phyloP scores from a whole-genome alignment of 2,888 invertebrate species.

The Himalopsyche japonica region DNA sequence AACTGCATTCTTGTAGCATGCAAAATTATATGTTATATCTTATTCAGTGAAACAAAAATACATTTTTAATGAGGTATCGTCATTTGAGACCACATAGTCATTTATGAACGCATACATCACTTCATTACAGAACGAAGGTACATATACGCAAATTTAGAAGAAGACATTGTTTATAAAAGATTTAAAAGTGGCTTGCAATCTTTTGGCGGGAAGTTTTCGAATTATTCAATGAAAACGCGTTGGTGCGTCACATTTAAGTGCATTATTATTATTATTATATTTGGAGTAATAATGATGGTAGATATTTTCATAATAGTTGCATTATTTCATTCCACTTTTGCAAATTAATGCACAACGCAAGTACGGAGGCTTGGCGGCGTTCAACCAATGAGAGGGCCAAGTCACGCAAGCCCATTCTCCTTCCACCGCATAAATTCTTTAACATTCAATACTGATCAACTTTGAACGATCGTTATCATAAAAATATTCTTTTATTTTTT shows the following conservation, averaged over 20 bases:
- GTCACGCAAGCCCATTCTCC: slow-evolving; percentile 43
- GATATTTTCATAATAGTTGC: background rate
- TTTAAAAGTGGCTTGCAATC: no score
- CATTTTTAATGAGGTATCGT: no score
- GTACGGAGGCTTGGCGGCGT: slow-evolving; percentile 46
- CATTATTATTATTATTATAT: background rate
- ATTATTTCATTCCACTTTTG: background rate
- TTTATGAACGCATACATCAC: no score
- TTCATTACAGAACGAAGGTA: no score
- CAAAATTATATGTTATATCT: no score
- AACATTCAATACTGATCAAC: background rate
- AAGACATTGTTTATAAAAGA: no score
- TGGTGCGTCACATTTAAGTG: background rate
- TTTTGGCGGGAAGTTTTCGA: background rate
- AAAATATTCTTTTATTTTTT: no score
- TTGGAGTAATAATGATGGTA: background rate
- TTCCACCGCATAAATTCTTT: slow-evolving; percentile 6
- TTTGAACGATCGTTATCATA: background rate
- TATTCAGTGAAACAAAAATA: no score
- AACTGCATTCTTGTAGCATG: no score
- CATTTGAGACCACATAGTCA: no score
- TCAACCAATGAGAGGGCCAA: slow-evolving; percentile 48
- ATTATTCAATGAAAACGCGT: background rate
- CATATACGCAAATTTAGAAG: no score
- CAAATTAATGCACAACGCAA: background rate